Base-by-base conservation (phyloP, 2,113 vertebrate species). In the Gymnogyps californianus region DNA sequence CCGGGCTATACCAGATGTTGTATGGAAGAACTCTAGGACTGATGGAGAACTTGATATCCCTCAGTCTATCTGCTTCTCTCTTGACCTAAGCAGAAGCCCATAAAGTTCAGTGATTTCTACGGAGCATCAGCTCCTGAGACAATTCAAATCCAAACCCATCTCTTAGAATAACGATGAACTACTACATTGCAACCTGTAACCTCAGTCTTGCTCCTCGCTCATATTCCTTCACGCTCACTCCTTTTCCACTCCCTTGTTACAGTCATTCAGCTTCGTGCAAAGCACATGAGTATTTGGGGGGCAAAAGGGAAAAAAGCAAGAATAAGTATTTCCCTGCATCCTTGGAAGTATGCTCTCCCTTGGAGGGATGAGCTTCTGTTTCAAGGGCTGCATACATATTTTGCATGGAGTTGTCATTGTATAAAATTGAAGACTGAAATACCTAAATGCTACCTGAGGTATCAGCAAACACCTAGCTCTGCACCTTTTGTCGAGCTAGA, bases 251-350 rank as follows among this genome's bases (percentile, higher is more conserved):
- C 13, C 9, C 36, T 36, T 24, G 5, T 36, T 49, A 9, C 16
- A 91, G 21, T 32, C 38, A 46, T 20, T 54, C 28, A 7, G 7
- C 58, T 74, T 40, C 9, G 24, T 11, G 11, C n/a, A 67, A 22
- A 62, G 7, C 1, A 2, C 40, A 54, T 0, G 1, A 36, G 9
- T 74, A 59, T 42, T 55, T 32, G 11, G 10, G 21, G 16, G 15
- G 8, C 3, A 38, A 85, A 76, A 49, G 7, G 11, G 2, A 7
- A 55, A 87, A 38, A 65, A 18, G 7, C 16, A 80, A 32, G n/a
- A 77, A 7, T 16, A 54, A 54, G 36, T 25, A 21, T 36, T 87
- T 38, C 47, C 21, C 34, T 31, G 17, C 0, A 1, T 29, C 32
- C 52, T 24, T 74, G 9, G 5, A 46, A 67, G 11, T 5, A 46